These are phyloP conservation scores for Tympanoctomys barrerae DNA, from an alignment of 2,797 vertebrate genomes.

Conservation along the genomic window DNA sequence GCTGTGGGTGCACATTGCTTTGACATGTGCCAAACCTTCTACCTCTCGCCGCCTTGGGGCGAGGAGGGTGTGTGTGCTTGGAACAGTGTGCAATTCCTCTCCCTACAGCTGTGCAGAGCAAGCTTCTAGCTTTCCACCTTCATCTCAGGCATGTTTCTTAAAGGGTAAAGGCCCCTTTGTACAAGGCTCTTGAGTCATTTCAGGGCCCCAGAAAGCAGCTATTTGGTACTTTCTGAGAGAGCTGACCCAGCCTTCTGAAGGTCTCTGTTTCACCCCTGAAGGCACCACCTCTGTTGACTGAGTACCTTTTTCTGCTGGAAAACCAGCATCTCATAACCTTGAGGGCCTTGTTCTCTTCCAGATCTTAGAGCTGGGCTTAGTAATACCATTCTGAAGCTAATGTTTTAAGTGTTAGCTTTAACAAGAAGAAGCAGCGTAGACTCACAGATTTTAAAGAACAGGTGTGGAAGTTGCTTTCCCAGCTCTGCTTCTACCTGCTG, in stretches of 20 bases:
- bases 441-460: neutral
- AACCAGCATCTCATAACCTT: neutral
- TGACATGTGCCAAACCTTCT: constrained; percentile 67
- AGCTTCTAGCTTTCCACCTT: neutral
- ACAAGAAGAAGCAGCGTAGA: neutral
- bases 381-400: neutral
- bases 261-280: neutral
- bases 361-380: too few relatives aligned
- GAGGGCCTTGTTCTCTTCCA: neutral
- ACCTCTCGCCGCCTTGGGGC: neutral
- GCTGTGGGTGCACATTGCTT: neutral
- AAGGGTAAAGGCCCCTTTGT: neutral
- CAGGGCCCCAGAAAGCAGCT: neutral
- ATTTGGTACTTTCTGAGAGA: neutral
- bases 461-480: neutral
- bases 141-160: neutral
- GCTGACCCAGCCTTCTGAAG: neutral
- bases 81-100: constrained; percentile 47
- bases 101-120: neutral
- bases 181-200: neutral
- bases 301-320: neutral
- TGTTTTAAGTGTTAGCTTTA: neutral
- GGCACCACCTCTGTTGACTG: neutral
- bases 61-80: neutral
- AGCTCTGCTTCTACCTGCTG: neutral